phyloP scores from a whole-genome alignment of 1,140 invertebrate genomes.

The Ostrea denselamellosa region DNA sequence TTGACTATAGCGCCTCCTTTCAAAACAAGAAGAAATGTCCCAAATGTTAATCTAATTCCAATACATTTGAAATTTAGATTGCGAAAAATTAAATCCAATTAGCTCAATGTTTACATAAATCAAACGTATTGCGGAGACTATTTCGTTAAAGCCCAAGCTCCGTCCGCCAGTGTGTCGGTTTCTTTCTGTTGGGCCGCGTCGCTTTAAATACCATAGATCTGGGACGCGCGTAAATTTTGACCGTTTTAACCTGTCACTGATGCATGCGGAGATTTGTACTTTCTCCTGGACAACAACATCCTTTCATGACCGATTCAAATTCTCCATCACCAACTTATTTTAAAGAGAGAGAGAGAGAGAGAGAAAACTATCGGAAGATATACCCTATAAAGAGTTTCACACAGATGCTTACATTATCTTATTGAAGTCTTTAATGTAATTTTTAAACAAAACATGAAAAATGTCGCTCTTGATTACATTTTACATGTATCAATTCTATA shows the following conservation, averaged over 20 bases:
- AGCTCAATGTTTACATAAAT: constrained; percentile 9
- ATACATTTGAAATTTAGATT: neutral
- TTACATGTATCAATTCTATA: too few species aligned
- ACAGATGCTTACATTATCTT: too few species aligned
- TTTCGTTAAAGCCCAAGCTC: neutral
- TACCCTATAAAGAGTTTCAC: too few species aligned
- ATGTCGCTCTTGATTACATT: too few species aligned
- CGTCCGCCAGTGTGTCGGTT: neutral
- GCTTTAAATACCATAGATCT: neutral
- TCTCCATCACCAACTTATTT: too few species aligned
- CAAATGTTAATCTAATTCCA: constrained; percentile 17
- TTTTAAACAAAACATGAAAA: too few species aligned
- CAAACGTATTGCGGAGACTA: neutral
- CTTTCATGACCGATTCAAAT: too few species aligned
- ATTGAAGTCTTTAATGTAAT: too few species aligned
- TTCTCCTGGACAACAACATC: neutral
- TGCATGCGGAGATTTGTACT: neutral
- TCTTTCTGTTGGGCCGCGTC: neutral
- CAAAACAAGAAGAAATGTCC: neutral
- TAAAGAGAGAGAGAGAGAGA: too few species aligned
- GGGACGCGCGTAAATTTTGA: neutral
- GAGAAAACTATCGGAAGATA: too few species aligned
- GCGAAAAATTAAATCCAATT: constrained; percentile 40
- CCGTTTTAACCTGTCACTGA: neutral
- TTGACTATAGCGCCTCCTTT: neutral